Percentiles rank a stretch among this genome's conserved stretches.
These are phyloP conservation scores for Pseudomyrmex flavicornis DNA, from an alignment of 1,140 invertebrate genomes.

Conservation along the genomic window DNA sequence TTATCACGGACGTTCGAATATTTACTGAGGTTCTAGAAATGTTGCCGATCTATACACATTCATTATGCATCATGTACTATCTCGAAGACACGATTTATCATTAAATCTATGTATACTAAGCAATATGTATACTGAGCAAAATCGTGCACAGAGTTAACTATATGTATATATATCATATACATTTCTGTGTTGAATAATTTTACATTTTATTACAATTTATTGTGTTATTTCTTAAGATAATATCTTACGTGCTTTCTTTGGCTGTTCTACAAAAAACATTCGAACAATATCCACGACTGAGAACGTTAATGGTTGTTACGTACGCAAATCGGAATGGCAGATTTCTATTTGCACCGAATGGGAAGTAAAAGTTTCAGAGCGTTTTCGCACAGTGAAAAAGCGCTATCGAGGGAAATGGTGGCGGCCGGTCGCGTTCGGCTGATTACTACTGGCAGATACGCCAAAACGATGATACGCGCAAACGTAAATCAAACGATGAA, in stretches of 20 bases:
- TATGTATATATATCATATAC: background rate
- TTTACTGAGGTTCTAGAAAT: constrained; percentile 33
- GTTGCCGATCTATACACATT: constrained; percentile 36
- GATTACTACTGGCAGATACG: constrained; percentile 60
- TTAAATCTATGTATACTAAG: too few species aligned
- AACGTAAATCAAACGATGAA: constrained; percentile 60
- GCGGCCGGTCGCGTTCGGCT: constrained; percentile 44
- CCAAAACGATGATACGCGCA: constrained; percentile 59
- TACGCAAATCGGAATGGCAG: constrained; percentile 36
- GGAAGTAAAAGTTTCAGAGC: constrained; percentile 59
- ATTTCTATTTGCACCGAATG: constrained; percentile 38
- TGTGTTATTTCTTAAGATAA: too few species aligned
- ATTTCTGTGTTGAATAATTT: constrained; percentile 6
- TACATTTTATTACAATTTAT: background rate
- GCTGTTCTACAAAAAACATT: background rate
- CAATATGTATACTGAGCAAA: too few species aligned
- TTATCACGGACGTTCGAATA: constrained; percentile 40
- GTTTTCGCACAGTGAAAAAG: constrained; percentile 50
- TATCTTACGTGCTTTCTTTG: background rate
- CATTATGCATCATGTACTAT: constrained; percentile 38
- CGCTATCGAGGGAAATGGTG: constrained; percentile 54
- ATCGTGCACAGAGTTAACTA: too few species aligned
- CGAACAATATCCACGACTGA: constrained; percentile 10
- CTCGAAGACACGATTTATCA: background rate
- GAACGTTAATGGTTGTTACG: constrained; percentile 44